phyloP scores from a whole-genome alignment of 2,888 invertebrate species.

The Cryptosula pallasiana region DNA sequence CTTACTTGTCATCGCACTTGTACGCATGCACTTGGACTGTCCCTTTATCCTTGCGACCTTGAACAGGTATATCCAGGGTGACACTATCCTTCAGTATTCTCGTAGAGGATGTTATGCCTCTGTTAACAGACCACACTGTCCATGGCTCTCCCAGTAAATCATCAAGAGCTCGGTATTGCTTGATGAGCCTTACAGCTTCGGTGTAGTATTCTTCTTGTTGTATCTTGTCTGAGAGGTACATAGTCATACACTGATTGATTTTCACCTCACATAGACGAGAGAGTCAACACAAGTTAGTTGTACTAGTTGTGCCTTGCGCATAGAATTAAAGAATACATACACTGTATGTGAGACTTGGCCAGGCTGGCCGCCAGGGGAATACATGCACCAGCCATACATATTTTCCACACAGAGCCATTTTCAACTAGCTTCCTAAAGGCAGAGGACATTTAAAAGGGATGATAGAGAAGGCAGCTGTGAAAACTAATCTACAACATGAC shows the following conservation, averaged over 20 bases:
- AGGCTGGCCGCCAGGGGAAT: background rate
- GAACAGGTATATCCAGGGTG: background rate
- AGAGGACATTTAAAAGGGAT: background rate
- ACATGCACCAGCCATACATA: background rate
- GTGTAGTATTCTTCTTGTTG: background rate
- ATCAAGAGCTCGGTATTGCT: background rate
- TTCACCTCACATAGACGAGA: no score
- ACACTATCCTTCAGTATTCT: background rate
- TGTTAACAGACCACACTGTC: background rate
- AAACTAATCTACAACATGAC: no score
- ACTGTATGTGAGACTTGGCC: background rate
- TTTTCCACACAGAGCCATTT: background rate
- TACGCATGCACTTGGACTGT: background rate
- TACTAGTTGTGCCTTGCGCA: background rate
- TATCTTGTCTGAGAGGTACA: background rate
- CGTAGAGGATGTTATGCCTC: background rate
- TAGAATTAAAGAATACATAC: no score
- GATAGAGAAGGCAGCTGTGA: no score
- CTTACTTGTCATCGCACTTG: background rate
- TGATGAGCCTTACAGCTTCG: background rate
- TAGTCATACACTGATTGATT: no score
- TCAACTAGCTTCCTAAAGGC: conserved; percentile 2
- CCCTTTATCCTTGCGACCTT: conserved; percentile 3
- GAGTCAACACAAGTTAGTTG: no score
- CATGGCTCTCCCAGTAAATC: background rate